Evolutionary conservation across 2,888 invertebrate species (phyloP), one percentile per base, ranked within the genome.

Genomic region (Monopis laevigella): DNA sequence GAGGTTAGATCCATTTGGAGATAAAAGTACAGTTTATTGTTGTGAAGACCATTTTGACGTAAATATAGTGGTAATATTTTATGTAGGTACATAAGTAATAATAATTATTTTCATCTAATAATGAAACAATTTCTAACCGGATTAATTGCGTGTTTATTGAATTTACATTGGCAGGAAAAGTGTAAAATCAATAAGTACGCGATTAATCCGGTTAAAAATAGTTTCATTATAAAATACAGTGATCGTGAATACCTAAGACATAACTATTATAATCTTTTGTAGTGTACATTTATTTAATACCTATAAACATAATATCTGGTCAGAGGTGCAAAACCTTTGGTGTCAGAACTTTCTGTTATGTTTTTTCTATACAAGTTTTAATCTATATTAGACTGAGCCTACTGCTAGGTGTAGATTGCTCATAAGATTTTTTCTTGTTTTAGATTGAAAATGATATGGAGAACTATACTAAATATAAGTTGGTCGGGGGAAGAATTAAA

Each of bases 391-490:
- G 29, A 29, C 29, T 29, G 29, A 7, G 29, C 29, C 29, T 39
- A 16, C 18, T 29, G 17, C 36, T 43, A 28, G 28, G 28, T 39
- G 16, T 41, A 44, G 30, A 36, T 28, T 24, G 17, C 39, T 30
- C 6, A 24, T 44, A 19, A n/a, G 17, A 34, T 19, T 42, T 8
- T 40, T 46, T 44, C 27, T 46, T 48, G 45, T 47, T 50, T 46
- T 41, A 51, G 50, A 42, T 51, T 45, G 47, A 51, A 27, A 45
- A 44, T 42, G 49, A 50, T 47, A 52, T 49, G 48, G 48, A 48
- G 39, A 51, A 49, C 42, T 51, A 48, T 43, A 45, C 29, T 45
- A 50, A 50, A 47, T 46, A 43, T 46, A 51, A 49, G 40, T 26
- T 51, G 44, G 48, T 51, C 18, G 53, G 48, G 18, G 51, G 50